These are phyloP conservation scores for Lepidurus arcticus DNA, from an alignment of 1,140 invertebrate species.

Conservation along the genomic window DNA sequence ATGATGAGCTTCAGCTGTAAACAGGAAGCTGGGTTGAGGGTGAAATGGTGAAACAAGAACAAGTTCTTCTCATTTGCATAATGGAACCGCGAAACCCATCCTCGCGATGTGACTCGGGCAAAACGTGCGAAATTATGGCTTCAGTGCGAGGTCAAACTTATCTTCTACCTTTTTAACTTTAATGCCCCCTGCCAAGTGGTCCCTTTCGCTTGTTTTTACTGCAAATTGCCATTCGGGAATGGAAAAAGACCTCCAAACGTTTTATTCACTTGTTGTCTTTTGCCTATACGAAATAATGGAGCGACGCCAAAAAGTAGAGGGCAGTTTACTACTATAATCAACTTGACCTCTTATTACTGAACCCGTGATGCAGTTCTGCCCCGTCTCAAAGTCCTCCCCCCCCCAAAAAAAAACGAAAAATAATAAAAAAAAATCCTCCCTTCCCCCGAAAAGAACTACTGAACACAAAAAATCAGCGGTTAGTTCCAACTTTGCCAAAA, in stretches of 20 bases:
- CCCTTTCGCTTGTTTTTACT: constrained; percentile 11
- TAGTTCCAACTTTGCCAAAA: neutral
- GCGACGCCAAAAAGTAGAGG: neutral
- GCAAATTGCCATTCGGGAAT: neutral
- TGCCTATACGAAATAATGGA: neutral
- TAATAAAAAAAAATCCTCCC: neutral
- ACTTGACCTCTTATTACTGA: neutral
- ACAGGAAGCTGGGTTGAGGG: neutral
- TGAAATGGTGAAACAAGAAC: neutral
- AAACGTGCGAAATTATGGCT: constrained; percentile 11
- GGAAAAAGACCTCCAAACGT: neutral
- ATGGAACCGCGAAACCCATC: neutral
- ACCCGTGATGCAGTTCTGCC: neutral
- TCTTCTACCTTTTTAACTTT: constrained; percentile 9
- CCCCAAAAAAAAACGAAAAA: neutral
- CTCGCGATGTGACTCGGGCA: neutral
- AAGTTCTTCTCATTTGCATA: neutral
- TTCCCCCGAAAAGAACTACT: neutral
- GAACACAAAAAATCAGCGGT: neutral
- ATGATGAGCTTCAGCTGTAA: neutral
- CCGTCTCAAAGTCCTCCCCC: neutral
- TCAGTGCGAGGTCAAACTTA: constrained; percentile 12
- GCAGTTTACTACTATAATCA: neutral
- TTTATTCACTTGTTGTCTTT: neutral
- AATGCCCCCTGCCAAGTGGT: neutral